Conservation (phyloP, 1,140 invertebrate species). For the Diorhabda carinulata region DNA sequence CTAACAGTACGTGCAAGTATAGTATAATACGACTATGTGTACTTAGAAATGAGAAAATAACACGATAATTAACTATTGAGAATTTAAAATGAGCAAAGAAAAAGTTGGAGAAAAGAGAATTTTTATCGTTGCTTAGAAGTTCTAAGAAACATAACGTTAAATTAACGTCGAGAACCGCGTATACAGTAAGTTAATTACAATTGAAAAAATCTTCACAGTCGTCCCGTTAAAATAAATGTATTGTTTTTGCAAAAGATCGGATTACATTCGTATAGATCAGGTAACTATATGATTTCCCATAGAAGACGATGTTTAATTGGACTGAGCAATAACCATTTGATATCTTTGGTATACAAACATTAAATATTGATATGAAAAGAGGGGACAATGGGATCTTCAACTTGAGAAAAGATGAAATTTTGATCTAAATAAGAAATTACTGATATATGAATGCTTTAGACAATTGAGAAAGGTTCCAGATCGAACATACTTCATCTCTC, state of each 20-base stretch:
- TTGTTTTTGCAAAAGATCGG: background rate
- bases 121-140: slow-evolving; percentile 1
- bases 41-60: background rate
- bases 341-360: too few relatives aligned
- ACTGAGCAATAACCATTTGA: too few relatives aligned
- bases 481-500: too few relatives aligned
- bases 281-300: too few relatives aligned
- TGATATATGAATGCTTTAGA: too few relatives aligned
- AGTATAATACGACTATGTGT: background rate
- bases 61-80: slow-evolving; percentile 1
- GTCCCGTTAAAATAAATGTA: background rate
- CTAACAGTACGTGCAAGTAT: background rate
- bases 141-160: background rate
- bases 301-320: too few relatives aligned
- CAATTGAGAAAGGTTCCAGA: too few relatives aligned
- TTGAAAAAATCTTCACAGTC: background rate
- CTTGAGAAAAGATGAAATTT: too few relatives aligned
- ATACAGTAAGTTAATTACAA: background rate
- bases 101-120: background rate
- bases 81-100: background rate
- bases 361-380: too few relatives aligned
- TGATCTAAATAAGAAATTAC: too few relatives aligned
- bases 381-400: too few relatives aligned
- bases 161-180: background rate
- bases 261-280: too few relatives aligned